phyloP scores from a whole-genome alignment of 2,113 vertebrate genomes.

The Chaenogobius annularis region DNA sequence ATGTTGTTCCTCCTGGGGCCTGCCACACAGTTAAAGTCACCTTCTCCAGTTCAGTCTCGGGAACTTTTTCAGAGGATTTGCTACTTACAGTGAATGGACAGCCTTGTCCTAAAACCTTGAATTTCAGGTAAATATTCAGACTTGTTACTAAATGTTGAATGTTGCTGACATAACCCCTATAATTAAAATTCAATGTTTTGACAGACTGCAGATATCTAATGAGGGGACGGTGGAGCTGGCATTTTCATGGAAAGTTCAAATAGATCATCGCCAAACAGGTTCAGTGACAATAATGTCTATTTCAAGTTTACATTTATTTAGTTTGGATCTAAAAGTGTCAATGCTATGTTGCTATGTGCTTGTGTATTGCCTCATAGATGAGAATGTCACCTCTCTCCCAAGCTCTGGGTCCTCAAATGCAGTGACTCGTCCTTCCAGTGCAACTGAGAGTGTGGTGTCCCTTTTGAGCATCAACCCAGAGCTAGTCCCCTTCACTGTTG shows the following conservation, averaged over 20 bases:
- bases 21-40: conserved; percentile 76
- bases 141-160: not conserved
- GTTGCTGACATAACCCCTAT: not conserved
- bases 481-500: conserved; percentile 71
- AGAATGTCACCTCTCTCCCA: conserved; percentile 20
- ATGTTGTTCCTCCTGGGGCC: conserved; percentile 69
- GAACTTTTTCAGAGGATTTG: conserved; percentile 81
- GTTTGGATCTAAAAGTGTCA: not conserved
- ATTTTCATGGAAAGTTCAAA: conserved; percentile 76
- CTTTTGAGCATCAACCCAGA: conserved; percentile 2
- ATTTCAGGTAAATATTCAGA: conserved; percentile 81
- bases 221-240: conserved; percentile 78
- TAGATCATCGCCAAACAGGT: conserved; percentile 64
- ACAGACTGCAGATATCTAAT: conserved; percentile 78
- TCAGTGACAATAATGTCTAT: not conserved
- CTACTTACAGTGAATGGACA: conserved; percentile 75
- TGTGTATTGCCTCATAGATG: conserved; percentile 24
- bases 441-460: conserved; percentile 47
- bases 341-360: conserved; percentile 8
- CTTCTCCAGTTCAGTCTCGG: conserved; percentile 78
- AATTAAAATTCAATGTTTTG: conserved; percentile 1
- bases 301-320: not conserved
- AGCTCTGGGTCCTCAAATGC: conserved; percentile 30
- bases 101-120: conserved; percentile 71
- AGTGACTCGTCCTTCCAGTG: conserved; percentile 31